Evolutionary conservation across 2,888 invertebrate genomes (phyloP).

Genomic region (Acleris laterana): DNA sequence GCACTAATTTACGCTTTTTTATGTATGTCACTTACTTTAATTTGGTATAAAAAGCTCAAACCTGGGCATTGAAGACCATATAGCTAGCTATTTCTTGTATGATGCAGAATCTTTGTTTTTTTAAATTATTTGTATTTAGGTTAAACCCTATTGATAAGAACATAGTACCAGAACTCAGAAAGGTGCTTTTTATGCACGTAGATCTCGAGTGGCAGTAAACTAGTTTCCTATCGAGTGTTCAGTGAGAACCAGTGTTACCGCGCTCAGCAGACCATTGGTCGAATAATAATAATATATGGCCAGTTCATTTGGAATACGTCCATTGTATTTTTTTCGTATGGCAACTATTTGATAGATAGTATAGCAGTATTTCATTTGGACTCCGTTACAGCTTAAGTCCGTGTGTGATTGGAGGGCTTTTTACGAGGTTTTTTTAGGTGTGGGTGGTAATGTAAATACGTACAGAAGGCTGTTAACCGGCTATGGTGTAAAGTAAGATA

Average conservation of each 20-base stretch:
- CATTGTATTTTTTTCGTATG: conserved; percentile 58
- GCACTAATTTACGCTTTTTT: too few relatives aligned
- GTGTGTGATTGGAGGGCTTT: conserved; percentile 24
- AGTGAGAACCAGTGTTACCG: conserved; percentile 46
- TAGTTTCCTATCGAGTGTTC: conserved; percentile 7
- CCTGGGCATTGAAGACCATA: too few relatives aligned
- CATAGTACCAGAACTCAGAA: not conserved
- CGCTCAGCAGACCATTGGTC: conserved; percentile 53
- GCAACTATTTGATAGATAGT: conserved; percentile 38
- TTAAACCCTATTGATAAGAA: too few relatives aligned
- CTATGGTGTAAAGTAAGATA: not conserved
- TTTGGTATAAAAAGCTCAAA: too few relatives aligned
- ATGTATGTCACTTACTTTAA: too few relatives aligned
- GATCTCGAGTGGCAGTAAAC: not conserved
- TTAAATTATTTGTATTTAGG: too few relatives aligned
- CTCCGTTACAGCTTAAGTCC: conserved; percentile 18
- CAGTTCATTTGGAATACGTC: conserved; percentile 53
- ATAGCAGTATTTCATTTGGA: conserved; percentile 34
- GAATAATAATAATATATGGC: conserved; percentile 63
- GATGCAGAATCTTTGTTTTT: too few relatives aligned
- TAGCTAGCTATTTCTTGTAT: too few relatives aligned
- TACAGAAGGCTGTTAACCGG: conserved; percentile 7
- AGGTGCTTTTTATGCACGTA: not conserved
- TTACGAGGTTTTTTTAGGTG: conserved; percentile 2
- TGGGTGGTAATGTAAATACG: conserved; percentile 26